phyloP scores from a whole-genome alignment of 2,888 invertebrate species.

The Ellobium chinense region DNA sequence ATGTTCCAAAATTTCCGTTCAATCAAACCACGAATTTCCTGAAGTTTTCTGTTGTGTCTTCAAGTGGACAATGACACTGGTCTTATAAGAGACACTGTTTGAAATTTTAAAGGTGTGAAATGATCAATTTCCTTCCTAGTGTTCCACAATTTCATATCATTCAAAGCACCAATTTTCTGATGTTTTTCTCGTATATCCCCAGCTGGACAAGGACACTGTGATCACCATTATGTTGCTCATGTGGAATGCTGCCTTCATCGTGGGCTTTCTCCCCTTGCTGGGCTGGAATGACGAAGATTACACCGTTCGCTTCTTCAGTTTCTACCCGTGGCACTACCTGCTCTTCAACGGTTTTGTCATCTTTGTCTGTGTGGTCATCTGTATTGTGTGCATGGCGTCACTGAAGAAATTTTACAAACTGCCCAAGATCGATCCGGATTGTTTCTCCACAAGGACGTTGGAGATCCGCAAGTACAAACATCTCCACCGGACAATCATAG shows the following conservation, averaged over 20 bases:
- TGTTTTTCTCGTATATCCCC: neutral
- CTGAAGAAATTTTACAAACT: constrained; percentile 27
- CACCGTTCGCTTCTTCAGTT: constrained; percentile 58
- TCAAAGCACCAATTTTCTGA: too few relatives aligned
- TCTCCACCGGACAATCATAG: constrained; percentile 56
- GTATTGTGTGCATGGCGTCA: constrained; percentile 53
- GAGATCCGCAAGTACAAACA: constrained; percentile 58
- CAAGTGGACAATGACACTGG: too few relatives aligned
- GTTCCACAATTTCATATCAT: too few relatives aligned
- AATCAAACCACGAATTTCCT: too few relatives aligned
- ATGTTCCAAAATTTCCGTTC: too few relatives aligned
- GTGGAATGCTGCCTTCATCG: constrained; percentile 71
- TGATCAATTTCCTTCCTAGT: too few relatives aligned
- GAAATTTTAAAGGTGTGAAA: too few relatives aligned
- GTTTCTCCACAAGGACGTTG: constrained; percentile 27
- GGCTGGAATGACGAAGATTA: constrained; percentile 58
- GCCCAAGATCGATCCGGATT: constrained; percentile 16
- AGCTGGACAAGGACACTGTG: constrained; percentile 67
- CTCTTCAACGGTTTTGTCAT: constrained; percentile 55
- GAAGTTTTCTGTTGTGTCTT: too few relatives aligned
- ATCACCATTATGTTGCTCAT: constrained; percentile 66
- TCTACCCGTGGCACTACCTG: constrained; percentile 59
- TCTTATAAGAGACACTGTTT: too few relatives aligned
- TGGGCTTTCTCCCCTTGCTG: constrained; percentile 72
- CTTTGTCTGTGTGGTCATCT: constrained; percentile 52